These are phyloP conservation scores for Mola mola DNA, from an alignment of 2,113 vertebrate species.

Conservation along the genomic window DNA sequence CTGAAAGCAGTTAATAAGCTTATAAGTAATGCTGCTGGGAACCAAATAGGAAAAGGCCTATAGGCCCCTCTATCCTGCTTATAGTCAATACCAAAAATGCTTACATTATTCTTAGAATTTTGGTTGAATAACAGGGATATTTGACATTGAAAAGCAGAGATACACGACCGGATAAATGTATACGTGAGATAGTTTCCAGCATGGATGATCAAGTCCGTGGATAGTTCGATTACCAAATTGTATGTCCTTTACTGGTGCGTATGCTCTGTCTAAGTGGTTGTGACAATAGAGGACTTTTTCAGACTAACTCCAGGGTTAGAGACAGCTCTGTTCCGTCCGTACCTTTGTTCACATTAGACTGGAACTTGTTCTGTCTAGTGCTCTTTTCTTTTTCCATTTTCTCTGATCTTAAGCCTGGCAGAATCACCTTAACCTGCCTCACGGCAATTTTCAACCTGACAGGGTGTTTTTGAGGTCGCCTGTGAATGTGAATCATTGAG, in stretches of 20 bases:
- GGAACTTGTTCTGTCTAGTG: constrained; percentile 59
- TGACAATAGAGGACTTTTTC: constrained; percentile 53
- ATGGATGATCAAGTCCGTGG: constrained; percentile 1
- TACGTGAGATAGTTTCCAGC: no score
- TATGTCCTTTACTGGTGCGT: constrained; percentile 5
- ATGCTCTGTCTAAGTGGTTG: constrained; percentile 52
- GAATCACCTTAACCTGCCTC: constrained; percentile 72
- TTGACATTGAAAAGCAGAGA: no score
- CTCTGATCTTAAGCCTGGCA: constrained; percentile 70
- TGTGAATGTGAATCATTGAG: constrained; percentile 61
- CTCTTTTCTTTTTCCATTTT: constrained; percentile 67
- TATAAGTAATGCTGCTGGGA: constrained; percentile 8
- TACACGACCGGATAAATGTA: no score
- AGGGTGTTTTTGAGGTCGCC: constrained; percentile 59
- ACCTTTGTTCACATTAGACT: constrained; percentile 70
- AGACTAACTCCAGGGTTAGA: constrained; percentile 47
- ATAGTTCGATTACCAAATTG: background rate
- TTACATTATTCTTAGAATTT: no score
- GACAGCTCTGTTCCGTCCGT: constrained; percentile 54
- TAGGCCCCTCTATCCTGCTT: no score
- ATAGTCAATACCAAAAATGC: no score
- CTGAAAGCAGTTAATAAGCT: constrained; percentile 15
- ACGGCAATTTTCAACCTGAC: constrained; percentile 72
- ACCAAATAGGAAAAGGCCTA: constrained; percentile 9
- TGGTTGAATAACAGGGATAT: no score